Conservation (phyloP, 2,888 invertebrate species). For the Drosophila mulleri region DNA sequence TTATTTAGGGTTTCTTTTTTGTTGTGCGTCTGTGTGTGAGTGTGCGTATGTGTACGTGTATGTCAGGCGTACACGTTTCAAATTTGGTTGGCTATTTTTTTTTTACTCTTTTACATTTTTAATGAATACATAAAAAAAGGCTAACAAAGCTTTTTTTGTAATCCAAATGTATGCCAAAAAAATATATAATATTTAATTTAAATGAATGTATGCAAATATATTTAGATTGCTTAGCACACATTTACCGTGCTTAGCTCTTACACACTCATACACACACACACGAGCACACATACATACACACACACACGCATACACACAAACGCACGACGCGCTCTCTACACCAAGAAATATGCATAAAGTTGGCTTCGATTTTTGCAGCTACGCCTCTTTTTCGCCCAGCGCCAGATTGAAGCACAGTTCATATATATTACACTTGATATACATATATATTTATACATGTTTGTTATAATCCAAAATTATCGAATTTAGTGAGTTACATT, state of each 20-base stretch:
- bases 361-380: conserved; percentile 67
- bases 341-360: conserved; percentile 71
- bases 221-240: conserved; percentile 27
- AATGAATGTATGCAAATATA: not conserved
- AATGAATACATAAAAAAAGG: not conserved
- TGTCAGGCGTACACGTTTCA: conserved; percentile 1
- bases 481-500: conserved; percentile 20
- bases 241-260: conserved; percentile 18
- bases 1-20: conserved; percentile 60
- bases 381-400: conserved; percentile 57
- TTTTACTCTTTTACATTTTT: not conserved
- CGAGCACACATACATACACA: not conserved
- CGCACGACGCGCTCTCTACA: conserved; percentile 65
- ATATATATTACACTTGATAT: conserved; percentile 2
- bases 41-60: not conserved
- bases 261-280: conserved; percentile 9
- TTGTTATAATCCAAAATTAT: conserved; percentile 11
- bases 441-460: not conserved
- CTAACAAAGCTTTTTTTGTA: not conserved
- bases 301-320: conserved; percentile 33
- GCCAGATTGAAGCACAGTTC: conserved; percentile 20
- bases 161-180: not conserved
- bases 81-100: not conserved
- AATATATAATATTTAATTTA: conserved; percentile 1
- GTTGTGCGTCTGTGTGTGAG: conserved; percentile 17